Evolutionary conservation across 2,113 vertebrate genomes (phyloP).

Genomic region (Diadophis punctatus): DNA sequence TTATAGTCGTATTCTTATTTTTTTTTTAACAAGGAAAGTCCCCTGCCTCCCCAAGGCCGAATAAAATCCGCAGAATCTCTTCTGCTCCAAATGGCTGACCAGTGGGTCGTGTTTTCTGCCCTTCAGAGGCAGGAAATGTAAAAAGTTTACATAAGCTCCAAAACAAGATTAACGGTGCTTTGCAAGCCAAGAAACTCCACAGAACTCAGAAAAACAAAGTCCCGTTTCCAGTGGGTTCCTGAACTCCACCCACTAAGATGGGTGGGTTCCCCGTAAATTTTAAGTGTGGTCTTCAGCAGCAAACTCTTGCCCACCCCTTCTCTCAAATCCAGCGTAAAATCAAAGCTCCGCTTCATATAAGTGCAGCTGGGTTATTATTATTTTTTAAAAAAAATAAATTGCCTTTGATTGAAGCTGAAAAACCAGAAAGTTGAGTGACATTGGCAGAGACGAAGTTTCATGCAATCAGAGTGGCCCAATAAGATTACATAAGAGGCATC

Average conservation of each 20-base stretch:
- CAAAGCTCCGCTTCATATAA: neutral
- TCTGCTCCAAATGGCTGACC: neutral
- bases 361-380: neutral
- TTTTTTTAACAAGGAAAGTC: neutral
- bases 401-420: neutral
- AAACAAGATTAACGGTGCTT: neutral
- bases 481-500: neutral
- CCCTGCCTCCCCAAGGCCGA: neutral
- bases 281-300: neutral
- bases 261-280: neutral
- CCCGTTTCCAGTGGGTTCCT: neutral
- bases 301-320: neutral
- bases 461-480: neutral
- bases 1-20: neutral
- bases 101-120: neutral
- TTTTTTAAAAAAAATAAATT: neutral
- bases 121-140: neutral
- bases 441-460: neutral
- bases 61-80: neutral
- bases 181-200: neutral
- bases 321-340: neutral
- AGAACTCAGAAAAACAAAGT: neutral
- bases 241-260: neutral
- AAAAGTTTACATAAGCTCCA: neutral
- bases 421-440: neutral